Evolutionary conservation across 2,113 vertebrate species (phyloP).

Genomic region (Corythoichthys intestinalis): DNA sequence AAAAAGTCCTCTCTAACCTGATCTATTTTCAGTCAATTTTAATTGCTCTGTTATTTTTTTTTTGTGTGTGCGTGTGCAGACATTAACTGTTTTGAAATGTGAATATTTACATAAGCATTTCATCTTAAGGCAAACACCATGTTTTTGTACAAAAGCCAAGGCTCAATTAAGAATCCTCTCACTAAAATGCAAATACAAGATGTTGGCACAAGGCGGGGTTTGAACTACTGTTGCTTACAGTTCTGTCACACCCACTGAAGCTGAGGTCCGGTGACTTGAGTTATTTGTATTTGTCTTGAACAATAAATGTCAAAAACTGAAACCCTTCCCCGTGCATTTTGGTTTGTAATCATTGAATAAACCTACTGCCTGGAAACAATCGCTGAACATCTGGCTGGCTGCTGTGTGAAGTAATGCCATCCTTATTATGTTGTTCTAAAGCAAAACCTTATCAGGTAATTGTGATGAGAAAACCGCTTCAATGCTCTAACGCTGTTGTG

Average conservation of each 20-base stretch:
- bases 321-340: background rate
- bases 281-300: background rate
- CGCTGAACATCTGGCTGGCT: constrained; percentile 16
- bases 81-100: background rate
- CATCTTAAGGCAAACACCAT: constrained; percentile 21
- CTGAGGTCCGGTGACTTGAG: background rate
- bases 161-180: background rate
- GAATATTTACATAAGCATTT: constrained; percentile 10
- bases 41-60: background rate
- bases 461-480: constrained; percentile 1
- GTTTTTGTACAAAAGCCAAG: constrained; percentile 8
- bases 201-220: constrained; percentile 35
- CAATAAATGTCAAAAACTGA: background rate
- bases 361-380: background rate
- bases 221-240: background rate
- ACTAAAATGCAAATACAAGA: constrained; percentile 17
- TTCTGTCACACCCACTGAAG: constrained; percentile 13
- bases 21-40: background rate
- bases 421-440: background rate
- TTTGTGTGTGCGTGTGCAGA: background rate
- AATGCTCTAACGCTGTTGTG: background rate
- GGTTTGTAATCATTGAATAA: background rate
- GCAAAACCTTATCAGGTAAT: constrained; percentile 1
- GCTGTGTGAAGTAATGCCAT: constrained; percentile 8
- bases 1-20: background rate